Conservation (phyloP, 2,113 vertebrate genomes). For the Xenopus tropicalis region DNA sequence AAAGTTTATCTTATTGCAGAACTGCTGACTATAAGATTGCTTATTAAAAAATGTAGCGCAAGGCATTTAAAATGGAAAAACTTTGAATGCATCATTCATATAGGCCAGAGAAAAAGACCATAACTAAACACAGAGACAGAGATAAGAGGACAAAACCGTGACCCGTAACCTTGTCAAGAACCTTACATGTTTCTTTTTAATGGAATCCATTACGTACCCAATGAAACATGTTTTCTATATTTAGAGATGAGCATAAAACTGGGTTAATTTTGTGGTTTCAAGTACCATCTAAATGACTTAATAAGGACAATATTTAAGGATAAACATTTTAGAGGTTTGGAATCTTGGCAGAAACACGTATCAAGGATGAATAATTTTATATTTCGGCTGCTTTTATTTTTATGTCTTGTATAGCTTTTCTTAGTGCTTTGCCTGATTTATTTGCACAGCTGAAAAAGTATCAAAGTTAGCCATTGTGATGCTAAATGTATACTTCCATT, state of each 20-base stretch:
- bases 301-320: conserved; percentile 43
- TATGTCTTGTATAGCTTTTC: not conserved
- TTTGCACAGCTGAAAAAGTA: not conserved
- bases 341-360: conserved; percentile 30
- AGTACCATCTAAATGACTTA: conserved; percentile 38
- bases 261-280: conserved; percentile 36
- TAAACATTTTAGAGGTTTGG: conserved; percentile 37
- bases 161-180: conserved; percentile 42
- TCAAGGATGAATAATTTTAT: conserved; percentile 23
- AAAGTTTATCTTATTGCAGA: not conserved
- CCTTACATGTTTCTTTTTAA: conserved; percentile 32
- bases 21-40: conserved; percentile 4
- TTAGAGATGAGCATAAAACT: conserved; percentile 38
- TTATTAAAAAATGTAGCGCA: conserved; percentile 1
- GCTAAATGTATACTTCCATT: too few relatives aligned
- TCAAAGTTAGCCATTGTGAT: not conserved
- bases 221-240: conserved; percentile 38
- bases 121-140: conserved; percentile 26
- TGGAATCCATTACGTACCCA: conserved; percentile 40
- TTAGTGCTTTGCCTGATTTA: not conserved
- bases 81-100: conserved; percentile 13
- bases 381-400: not conserved
- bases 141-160: conserved; percentile 44
- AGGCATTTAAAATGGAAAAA: conserved; percentile 33
- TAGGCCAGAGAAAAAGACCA: conserved; percentile 18